Evolutionary conservation across 2,797 vertebrate genomes (phyloP).

Genomic region (Myripristis jacobus): DNA sequence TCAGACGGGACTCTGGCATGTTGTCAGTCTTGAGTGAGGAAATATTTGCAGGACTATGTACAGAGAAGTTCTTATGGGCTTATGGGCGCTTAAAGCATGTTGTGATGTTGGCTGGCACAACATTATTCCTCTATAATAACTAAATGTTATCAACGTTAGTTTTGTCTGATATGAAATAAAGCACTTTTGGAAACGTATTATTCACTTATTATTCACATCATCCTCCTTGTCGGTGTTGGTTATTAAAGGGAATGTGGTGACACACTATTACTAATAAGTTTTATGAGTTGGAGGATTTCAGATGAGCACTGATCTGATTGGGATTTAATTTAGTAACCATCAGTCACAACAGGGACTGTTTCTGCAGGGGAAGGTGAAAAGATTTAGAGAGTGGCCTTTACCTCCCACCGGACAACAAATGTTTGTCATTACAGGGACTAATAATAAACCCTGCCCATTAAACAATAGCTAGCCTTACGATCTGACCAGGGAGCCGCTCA

Average conservation of each 20-base stretch:
- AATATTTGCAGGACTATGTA: slow-evolving; percentile 31
- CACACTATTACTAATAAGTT: slow-evolving; percentile 60
- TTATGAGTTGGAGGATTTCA: slow-evolving; percentile 54
- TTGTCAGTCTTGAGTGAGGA: slow-evolving; percentile 9
- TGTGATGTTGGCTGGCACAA: too few species aligned
- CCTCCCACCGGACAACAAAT: slow-evolving; percentile 62
- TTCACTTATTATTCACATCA: too few species aligned
- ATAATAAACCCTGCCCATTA: slow-evolving; percentile 65
- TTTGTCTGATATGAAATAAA: not conserved
- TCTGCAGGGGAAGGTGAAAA: slow-evolving; percentile 26
- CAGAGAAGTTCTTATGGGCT: too few species aligned
- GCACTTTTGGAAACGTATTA: not conserved
- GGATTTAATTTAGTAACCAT: slow-evolving; percentile 67
- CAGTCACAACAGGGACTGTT: slow-evolving; percentile 63
- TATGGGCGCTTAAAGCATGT: too few species aligned
- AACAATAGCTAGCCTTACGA: slow-evolving; percentile 49
- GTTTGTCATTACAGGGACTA: slow-evolving; percentile 64
- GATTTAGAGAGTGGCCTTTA: slow-evolving; percentile 56
- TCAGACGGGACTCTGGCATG: slow-evolving; percentile 35
- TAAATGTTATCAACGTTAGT: not conserved
- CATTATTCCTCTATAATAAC: not conserved
- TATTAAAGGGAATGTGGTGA: slow-evolving; percentile 34
- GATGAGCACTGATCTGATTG: slow-evolving; percentile 54
- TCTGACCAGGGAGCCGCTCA: slow-evolving; percentile 25
- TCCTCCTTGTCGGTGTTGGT: slow-evolving; percentile 19